Base-by-base conservation (phyloP, 2,888 invertebrate species). In the Nezara viridula region DNA sequence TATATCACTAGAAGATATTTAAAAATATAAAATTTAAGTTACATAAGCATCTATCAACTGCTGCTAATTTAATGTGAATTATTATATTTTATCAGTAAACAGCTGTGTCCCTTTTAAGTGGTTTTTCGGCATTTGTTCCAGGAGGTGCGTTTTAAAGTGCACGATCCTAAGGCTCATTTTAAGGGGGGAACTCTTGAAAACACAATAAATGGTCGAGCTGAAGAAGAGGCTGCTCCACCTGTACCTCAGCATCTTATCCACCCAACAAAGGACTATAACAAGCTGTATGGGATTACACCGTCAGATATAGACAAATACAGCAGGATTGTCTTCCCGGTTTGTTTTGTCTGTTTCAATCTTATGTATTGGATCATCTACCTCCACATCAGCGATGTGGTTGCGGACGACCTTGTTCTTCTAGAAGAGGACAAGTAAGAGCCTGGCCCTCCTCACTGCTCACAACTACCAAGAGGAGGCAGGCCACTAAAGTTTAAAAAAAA, bases 231-330 rank as follows among this genome's bases (percentile, higher is more conserved):
- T 94, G 95, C 92, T 94, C 95, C 90, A 92, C 93, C 90, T 92
- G 93, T 95, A 86, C 95, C 95, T 24, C 95, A 95, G 92, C 97
- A 97, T 93, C 95, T 97, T 92, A 95, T 97, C 92, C 97, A 97
- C 94, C 97, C 97, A 91, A 96, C 96, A 93, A 98, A 98, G 95
- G 97, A 97, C 93, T 97, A 97, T 94, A 97, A 97, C 95, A 97
- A 97, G 93, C 94, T 98, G 92, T 95, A 96, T 94, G 97, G 97
- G 92, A 97, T 98, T 93, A 98, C 98, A 92, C 98, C 98, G 90
- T 98, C 98, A 93, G 98, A 98, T 94, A 99, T 99, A 94, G 99
- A 99, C 95, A 99, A 99, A 94, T 99, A 99, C 93, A 98, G 99
- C 91, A 96, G 99, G 92, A 98, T 99, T 94, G 96, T 98, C 92